These are phyloP conservation scores for Xestia c-nigrum DNA, from an alignment of 2,888 invertebrate genomes.

Conservation along the genomic window DNA sequence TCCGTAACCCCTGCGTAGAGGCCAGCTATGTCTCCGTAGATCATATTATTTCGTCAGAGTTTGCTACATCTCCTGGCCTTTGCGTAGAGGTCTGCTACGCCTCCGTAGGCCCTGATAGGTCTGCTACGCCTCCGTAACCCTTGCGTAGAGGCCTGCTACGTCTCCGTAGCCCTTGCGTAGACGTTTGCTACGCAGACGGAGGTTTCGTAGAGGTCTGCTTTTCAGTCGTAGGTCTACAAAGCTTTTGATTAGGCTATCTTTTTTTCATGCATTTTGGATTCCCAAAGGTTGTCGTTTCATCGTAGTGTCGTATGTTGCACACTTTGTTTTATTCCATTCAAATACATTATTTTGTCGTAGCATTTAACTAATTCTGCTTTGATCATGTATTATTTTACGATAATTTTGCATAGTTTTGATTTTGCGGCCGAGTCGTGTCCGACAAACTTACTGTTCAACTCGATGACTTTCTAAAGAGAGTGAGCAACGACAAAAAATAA, in stretches of 20 bases:
- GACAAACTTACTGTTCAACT: neutral
- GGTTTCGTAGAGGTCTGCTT: too few relatives aligned
- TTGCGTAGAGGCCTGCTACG: neutral
- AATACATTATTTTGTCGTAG: neutral
- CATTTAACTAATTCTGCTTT: neutral
- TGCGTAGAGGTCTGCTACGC: neutral
- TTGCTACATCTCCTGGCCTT: neutral
- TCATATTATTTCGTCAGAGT: neutral
- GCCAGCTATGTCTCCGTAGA: neutral
- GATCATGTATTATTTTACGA: neutral
- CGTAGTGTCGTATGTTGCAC: too few relatives aligned
- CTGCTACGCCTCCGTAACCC: neutral
- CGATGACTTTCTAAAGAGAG: neutral
- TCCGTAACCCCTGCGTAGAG: too few relatives aligned
- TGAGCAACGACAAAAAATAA: neutral
- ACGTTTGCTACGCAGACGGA: neutral
- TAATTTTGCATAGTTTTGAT: neutral
- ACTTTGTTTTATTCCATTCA: neutral
- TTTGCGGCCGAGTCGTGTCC: neutral
- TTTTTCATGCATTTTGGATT: neutral
- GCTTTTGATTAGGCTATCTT: neutral
- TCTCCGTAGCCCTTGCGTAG: neutral
- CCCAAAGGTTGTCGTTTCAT: neutral
- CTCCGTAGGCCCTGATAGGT: rapidly evolving
- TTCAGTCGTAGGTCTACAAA: neutral